Conservation (phyloP, 2,797 vertebrate genomes). For the Lates japonicus region DNA sequence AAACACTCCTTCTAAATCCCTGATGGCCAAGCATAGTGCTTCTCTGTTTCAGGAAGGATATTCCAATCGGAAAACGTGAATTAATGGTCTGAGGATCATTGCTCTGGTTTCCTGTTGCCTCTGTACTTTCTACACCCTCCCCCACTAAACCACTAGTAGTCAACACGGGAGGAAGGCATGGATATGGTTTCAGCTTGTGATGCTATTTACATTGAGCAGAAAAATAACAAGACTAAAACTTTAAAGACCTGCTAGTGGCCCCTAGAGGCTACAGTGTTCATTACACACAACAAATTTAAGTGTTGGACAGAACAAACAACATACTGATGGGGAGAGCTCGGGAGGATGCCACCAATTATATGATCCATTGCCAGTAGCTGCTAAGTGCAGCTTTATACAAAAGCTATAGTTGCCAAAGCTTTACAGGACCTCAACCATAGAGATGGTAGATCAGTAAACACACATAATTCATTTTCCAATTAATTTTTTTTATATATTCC, state of each 20-base stretch:
- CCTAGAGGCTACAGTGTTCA: conserved; percentile 10
- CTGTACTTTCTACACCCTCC: conserved; percentile 5
- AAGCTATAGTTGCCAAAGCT: neutral
- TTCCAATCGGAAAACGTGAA: conserved; percentile 65
- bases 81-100: conserved; percentile 61
- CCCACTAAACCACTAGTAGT: conserved; percentile 18
- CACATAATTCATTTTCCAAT: neutral
- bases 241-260: conserved; percentile 1
- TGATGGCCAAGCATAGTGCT: conserved; percentile 50
- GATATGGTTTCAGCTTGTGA: conserved; percentile 45
- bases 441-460: neutral
- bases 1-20: conserved; percentile 52
- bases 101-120: conserved; percentile 66
- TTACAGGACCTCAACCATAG: neutral
- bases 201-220: conserved; percentile 31
- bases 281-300: conserved; percentile 9
- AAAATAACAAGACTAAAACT: conserved; percentile 18
- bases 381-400: neutral
- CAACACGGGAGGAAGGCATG: conserved; percentile 36
- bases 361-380: neutral
- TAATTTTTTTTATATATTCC: no score
- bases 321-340: neutral
- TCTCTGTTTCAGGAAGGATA: conserved; percentile 75
- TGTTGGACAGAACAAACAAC: neutral
- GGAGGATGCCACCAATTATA: neutral